These are phyloP conservation scores for Trogon melanurus DNA, from an alignment of 2,113 vertebrate genomes.

Conservation along the genomic window DNA sequence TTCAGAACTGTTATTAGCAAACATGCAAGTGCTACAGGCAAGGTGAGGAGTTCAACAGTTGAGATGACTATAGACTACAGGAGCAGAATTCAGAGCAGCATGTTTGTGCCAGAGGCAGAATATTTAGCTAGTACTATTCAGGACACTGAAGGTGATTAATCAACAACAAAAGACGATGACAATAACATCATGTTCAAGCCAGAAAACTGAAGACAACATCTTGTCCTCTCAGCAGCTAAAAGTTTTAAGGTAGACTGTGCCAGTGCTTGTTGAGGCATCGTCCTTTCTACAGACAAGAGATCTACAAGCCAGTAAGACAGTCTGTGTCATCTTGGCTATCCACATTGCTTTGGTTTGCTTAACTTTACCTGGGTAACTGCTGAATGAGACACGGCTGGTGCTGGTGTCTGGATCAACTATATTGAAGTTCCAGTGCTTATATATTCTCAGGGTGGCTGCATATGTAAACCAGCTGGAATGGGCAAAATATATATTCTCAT, in stretches of 20 bases:
- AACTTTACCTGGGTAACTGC: slow-evolving; percentile 90
- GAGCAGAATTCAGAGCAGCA: not conserved
- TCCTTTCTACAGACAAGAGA: not conserved
- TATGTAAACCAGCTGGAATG: slow-evolving; percentile 96
- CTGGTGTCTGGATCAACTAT: slow-evolving; percentile 79
- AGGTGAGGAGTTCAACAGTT: not conserved
- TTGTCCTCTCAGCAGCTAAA: not conserved
- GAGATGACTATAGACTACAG: not conserved
- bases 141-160: not conserved
- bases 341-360: not conserved
- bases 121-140: slow-evolving; percentile 9
- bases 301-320: not conserved
- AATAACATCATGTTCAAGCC: not conserved
- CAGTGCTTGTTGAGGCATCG: not conserved
- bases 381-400: slow-evolving; percentile 87
- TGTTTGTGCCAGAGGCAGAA: not conserved
- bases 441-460: slow-evolving; percentile 89
- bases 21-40: not conserved
- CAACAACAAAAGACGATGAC: not conserved
- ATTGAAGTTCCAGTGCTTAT: slow-evolving; percentile 92
- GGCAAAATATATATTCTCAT: slow-evolving; percentile 89
- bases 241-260: not conserved
- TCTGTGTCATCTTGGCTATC: not conserved
- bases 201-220: not conserved
- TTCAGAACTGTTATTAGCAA: not conserved